These are phyloP conservation scores for Perognathus longimembris DNA, from an alignment of 2,113 vertebrate species.

Conservation along the genomic window DNA sequence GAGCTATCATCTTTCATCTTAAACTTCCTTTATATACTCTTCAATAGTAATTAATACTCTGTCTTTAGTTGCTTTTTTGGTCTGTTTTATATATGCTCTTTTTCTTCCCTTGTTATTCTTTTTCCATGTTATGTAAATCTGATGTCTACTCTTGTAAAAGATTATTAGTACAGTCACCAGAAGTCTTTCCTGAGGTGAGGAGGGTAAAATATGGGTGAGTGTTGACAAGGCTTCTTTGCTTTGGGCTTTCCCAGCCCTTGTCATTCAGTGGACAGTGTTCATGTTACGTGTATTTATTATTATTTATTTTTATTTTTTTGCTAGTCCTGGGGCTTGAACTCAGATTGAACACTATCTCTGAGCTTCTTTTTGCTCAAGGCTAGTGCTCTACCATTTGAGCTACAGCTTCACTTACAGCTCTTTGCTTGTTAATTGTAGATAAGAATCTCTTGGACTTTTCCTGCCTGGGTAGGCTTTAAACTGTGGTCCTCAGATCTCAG, in stretches of 20 bases:
- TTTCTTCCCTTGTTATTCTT: background rate
- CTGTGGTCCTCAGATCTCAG: too few relatives aligned
- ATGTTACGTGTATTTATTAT: background rate
- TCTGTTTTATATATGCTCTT: background rate
- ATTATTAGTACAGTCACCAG: background rate
- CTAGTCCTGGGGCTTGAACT: too few relatives aligned
- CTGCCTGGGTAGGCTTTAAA: too few relatives aligned
- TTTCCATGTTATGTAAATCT: background rate
- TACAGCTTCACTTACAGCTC: too few relatives aligned
- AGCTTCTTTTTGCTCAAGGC: too few relatives aligned
- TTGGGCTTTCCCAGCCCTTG: background rate
- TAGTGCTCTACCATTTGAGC: too few relatives aligned
- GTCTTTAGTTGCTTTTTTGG: background rate
- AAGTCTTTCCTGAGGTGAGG: slow-evolving; percentile 1
- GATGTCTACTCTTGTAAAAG: background rate
- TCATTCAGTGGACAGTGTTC: background rate
- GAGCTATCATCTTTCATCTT: slow-evolving; percentile 26
- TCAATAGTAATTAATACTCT: background rate
- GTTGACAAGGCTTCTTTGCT: background rate
- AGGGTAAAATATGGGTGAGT: background rate
- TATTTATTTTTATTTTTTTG: too few relatives aligned
- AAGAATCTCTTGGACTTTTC: too few relatives aligned
- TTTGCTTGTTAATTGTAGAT: too few relatives aligned
- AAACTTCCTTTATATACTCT: slow-evolving; percentile 24
- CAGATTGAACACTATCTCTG: too few relatives aligned